Evolutionary conservation across 2,113 vertebrate genomes (phyloP).

Genomic region (Nothobranchius furzeri): DNA sequence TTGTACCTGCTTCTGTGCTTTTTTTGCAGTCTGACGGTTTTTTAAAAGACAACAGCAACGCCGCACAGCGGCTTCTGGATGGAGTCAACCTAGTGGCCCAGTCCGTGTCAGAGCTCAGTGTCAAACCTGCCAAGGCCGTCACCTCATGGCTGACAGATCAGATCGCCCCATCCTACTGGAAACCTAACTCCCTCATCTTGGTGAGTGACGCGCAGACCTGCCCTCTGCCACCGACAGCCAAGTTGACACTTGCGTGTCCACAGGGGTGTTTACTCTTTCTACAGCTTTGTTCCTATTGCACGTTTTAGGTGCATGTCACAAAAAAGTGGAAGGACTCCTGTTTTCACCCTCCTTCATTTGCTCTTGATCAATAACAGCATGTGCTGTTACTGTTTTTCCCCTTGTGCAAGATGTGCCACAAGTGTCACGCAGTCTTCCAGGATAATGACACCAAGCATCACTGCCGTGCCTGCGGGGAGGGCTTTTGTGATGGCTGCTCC

Average conservation of each 20-base stretch:
- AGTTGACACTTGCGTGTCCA: constrained; percentile 64
- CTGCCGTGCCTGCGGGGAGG: constrained; percentile 97
- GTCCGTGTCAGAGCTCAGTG: constrained; percentile 95
- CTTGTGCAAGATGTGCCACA: constrained; percentile 86
- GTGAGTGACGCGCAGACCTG: constrained; percentile 86
- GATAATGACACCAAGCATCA: constrained; percentile 98
- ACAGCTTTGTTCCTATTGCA: constrained; percentile 40
- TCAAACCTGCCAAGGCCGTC: constrained; percentile 96
- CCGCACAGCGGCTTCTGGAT: constrained; percentile 95
- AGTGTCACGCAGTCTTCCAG: constrained; percentile 89
- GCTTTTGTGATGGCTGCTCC: constrained; percentile 95
- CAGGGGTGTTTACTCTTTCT: constrained; percentile 60
- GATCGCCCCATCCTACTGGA: constrained; percentile 98
- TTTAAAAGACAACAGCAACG: constrained; percentile 98
- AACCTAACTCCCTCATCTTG: constrained; percentile 96
- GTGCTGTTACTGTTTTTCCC: constrained; percentile 36
- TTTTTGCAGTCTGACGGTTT: constrained; percentile 88
- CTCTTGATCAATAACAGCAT: constrained; percentile 39
- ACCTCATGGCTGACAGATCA: constrained; percentile 98
- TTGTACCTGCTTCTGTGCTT: not conserved
- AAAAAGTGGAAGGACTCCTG: constrained; percentile 26
- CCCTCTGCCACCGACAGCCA: constrained; percentile 79
- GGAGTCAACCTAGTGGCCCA: constrained; percentile 98
- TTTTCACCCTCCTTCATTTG: not conserved
- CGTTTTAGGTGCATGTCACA: constrained; percentile 48